Percentiles rank a stretch among this genome's conserved stretches.
phyloP scores from a whole-genome alignment of 2,888 invertebrate species.

The Fragum whitleyi region DNA sequence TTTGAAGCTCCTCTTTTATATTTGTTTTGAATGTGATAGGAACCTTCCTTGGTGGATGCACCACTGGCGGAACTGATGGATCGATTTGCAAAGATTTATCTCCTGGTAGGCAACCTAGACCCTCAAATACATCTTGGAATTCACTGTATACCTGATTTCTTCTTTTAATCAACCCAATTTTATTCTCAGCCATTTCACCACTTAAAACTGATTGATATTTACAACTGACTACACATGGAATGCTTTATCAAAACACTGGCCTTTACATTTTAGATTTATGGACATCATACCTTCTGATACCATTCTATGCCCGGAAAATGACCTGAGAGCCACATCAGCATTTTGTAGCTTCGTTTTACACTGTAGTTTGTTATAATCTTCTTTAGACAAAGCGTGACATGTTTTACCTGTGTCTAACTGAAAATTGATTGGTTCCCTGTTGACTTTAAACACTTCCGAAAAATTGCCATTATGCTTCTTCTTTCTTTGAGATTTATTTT shows the following conservation, averaged over 20 bases:
- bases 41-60: constrained; percentile 59
- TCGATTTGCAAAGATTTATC: constrained; percentile 37
- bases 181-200: constrained; percentile 40
- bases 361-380: constrained; percentile 41
- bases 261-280: background rate
- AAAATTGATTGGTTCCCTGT: constrained; percentile 2
- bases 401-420: constrained; percentile 55
- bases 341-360: constrained; percentile 22
- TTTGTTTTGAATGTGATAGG: constrained; percentile 53
- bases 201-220: constrained; percentile 45
- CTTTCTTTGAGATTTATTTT: background rate
- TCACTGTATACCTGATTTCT: constrained; percentile 25
- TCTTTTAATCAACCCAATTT: constrained; percentile 40
- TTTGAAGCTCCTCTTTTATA: constrained; percentile 53
- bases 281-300: background rate
- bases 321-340: constrained; percentile 33
- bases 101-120: constrained; percentile 52
- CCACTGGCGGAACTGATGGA: constrained; percentile 45
- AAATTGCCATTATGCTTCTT: background rate
- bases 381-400: constrained; percentile 44
- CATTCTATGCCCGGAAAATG: constrained; percentile 50
- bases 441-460: background rate
- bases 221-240: constrained; percentile 43
- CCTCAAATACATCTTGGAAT: constrained; percentile 44
- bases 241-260: background rate